Evolutionary conservation across 2,113 vertebrate species (phyloP), one percentile per base, ranked within the genome.

Genomic region (Lutjanus erythropterus): DNA sequence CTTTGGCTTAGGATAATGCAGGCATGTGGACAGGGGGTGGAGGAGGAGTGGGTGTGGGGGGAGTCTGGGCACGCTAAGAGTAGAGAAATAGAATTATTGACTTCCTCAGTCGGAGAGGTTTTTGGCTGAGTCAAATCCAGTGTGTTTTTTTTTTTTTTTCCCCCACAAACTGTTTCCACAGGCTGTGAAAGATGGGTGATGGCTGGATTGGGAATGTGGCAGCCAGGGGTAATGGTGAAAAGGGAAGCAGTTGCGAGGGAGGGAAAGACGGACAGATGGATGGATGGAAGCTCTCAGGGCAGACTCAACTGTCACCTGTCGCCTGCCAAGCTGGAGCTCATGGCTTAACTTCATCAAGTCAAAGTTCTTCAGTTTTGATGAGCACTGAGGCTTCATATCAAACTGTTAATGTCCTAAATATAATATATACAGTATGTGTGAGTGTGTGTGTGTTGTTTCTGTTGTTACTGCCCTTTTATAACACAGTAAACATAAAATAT

Each of bases 1-100:
- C 80, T 86, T 86, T 89, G 79, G 74, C 88, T 91, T 72, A 83
- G 60, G 73, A 78, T 86, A 90, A 84, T 86, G 56, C 86, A 71
- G 73, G 69, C 70, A 27, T 75, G 71, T 78, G 76, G 37, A 76
- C 1, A n/a, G 37, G 49, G 56, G 50, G 14, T 77, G 73, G 49
- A 27, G 52, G 31, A 33, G 67, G 59, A 21, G 37, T 9, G 53
- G 33, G 35, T 31, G 46, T 31, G 35, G 25, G 50, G 71, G 62
- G 59, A 6, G 61, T 56, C 70, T 68, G 55, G 55, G 56, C 14
- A 3, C 2, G 3, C 52, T 1, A 61, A 37, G 35, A 59, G 44
- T 19, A 59, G 56, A 80, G 77, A 81, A 66, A 78, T 58, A 74
- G 31, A 80, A 77, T 73, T 73, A 67, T 56, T 73, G 72, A 79